These are phyloP conservation scores for Carapus acus DNA, from an alignment of 2,797 vertebrate genomes.

Conservation along the genomic window DNA sequence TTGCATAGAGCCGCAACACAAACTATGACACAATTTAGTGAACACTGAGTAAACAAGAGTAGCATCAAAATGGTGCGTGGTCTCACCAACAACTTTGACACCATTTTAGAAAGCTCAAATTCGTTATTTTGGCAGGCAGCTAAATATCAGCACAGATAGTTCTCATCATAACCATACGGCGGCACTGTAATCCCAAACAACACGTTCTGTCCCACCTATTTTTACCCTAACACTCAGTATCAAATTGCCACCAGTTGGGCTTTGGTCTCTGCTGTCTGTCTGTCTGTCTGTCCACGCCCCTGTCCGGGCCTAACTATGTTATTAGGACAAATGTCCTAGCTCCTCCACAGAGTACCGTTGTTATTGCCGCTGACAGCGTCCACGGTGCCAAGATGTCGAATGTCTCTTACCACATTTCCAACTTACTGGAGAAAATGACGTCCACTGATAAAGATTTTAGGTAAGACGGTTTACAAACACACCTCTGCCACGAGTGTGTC, in stretches of 20 bases:
- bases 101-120: too few species aligned
- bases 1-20: too few species aligned
- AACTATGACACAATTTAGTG: too few species aligned
- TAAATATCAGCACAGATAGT: too few species aligned
- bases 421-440: constrained; percentile 95
- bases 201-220: constrained; percentile 60
- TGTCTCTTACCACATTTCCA: constrained; percentile 87
- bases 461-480: too few species aligned
- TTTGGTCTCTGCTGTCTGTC: too few species aligned
- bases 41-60: too few species aligned
- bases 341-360: neutral
- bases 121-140: too few species aligned
- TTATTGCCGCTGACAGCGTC: constrained; percentile 6
- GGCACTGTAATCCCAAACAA: constrained; percentile 21
- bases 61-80: too few species aligned
- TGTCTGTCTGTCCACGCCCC: constrained; percentile 14
- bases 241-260: constrained; percentile 54
- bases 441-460: constrained; percentile 96
- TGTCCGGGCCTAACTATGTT: constrained; percentile 62
- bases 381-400: constrained; percentile 74
- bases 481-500: too few species aligned
- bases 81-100: too few species aligned
- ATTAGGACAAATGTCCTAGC: constrained; percentile 39
- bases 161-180: constrained; percentile 26
- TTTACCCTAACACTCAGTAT: constrained; percentile 61